Base-by-base conservation (phyloP, 2,113 vertebrate genomes). In the Spheniscus mendiculus region DNA sequence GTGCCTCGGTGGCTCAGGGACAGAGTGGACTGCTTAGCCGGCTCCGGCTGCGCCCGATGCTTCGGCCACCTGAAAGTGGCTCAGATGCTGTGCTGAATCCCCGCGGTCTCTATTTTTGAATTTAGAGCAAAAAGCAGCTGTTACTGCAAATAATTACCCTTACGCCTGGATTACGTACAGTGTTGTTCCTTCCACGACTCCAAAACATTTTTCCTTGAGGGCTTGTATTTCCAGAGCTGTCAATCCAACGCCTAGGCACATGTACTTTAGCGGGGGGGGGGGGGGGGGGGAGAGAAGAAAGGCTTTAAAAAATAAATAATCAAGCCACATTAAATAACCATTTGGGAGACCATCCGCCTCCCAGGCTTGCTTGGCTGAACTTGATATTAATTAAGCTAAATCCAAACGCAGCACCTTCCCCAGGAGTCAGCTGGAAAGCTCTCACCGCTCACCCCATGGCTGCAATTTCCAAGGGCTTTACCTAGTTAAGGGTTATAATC, bases 341-440 rank as follows among this genome's bases (percentile, higher is more conserved):
- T 90, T 79, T 89, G 82, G 77, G 89, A 90, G 83, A 45, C 63
- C 83, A 40, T 91, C 87, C 72, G 0, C 82, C 91, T 93, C 80
- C 76, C 45, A 30, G 47, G 62, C 36, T 93, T 69, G 83, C 94
- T 88, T 91, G 70, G 78, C 87, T 97, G 94, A 94, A 62, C 66
- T 96, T 86, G 74, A 66, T 62, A 76, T 85, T 94, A 94, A 95
- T 96, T 95, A 95, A 53, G 65, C 55, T 34, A 78, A 95, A 95
- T 80, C 87, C 87, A 61, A 95, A 90, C 18, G 67, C 63, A 80
- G 78, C 86, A 76, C 91, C 90, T 93, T 93, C 72, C 92, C 76
- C 72, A 15, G 90, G 78, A 89, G 61, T 40, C 11, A 6, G 29
- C 84, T 81, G 89, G 73, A 66, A 96, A 93, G 77, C 71, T 34